Evolutionary conservation across 2,888 invertebrate genomes (phyloP), one percentile per base, ranked within the genome.

Genomic region (Polylopha cassiicola): DNA sequence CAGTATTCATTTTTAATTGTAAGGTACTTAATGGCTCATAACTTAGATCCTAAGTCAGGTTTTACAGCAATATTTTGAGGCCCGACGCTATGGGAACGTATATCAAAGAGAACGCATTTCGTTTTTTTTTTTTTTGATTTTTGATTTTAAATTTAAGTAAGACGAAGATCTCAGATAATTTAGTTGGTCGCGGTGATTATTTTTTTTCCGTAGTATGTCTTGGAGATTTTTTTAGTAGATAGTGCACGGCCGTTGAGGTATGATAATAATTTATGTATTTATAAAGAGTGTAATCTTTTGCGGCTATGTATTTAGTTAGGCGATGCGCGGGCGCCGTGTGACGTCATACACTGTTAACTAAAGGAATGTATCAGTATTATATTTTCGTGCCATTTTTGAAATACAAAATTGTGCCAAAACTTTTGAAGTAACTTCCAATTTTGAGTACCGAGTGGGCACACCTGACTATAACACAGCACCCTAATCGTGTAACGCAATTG

Each of bases 141-240:
- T 8, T 8, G 8, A n/a, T 8, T n/a, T 43, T 32, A 29, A 43
- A 37, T 30, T 43, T 43, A 38, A 43, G 43, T 77, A 77, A 73
- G 74, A 63, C 66, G 75, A 72, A 73, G 82, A 84, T 84, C 82
- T 84, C 82, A 84, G 71, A 71, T 81, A 77, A 73, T 78, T 78
- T 79, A 81, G 79, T 77, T 78, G 50, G 56, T 50, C 43, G 52
- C 39, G 53, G 51, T 44, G 46, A 53, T 50, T 47, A 55, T 48
- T 52, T 53, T 55, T 43, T 47, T 38, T 52, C 53, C 53, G 49
- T 47, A 53, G 53, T 65, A 65, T 69, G 65, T 68, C 66, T 71
- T 68, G 71, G 63, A 65, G 64, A 63, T 46, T 54, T 37, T 47
- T 45, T 62, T 72, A 69, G 72, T 65, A 53, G 56, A 53, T 79